phyloP scores from a whole-genome alignment of 2,888 invertebrate genomes.

The Trilocha varians region DNA sequence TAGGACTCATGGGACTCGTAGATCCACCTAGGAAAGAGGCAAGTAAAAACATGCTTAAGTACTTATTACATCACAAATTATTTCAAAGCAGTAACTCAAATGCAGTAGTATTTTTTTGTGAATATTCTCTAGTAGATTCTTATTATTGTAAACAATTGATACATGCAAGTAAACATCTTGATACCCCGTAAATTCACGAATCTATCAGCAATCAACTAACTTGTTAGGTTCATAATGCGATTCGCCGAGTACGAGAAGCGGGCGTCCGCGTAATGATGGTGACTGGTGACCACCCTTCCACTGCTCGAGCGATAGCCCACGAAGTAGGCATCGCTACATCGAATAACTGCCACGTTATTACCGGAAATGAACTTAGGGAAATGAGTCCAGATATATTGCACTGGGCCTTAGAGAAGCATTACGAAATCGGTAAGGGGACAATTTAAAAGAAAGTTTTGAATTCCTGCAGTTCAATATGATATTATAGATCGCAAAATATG shows the following conservation, averaged over 20 bases:
- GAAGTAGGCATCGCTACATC: slow-evolving; percentile 81
- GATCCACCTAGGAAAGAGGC: slow-evolving; percentile 85
- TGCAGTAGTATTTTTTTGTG: no score
- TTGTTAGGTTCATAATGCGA: slow-evolving; percentile 62
- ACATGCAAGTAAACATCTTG: no score
- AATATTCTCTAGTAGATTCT: no score
- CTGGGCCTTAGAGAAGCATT: slow-evolving; percentile 49
- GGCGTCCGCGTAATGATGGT: slow-evolving; percentile 88
- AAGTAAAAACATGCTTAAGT: slow-evolving; percentile 7
- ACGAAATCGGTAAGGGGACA: slow-evolving; percentile 56
- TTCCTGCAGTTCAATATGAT: no score
- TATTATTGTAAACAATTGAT: no score
- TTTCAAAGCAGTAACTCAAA: no score
- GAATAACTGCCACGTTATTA: slow-evolving; percentile 67
- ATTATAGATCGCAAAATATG: no score
- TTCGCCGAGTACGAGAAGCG: slow-evolving; percentile 78
- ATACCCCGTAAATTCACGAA: no score
- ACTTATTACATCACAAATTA: background rate
- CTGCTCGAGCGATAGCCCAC: slow-evolving; percentile 82
- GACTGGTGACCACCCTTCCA: slow-evolving; percentile 87
- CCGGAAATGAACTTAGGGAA: slow-evolving; percentile 70
- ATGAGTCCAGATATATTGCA: slow-evolving; percentile 73
- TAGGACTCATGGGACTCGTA: slow-evolving; percentile 97
- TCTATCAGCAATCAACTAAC: no score
- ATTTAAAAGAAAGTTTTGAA: no score